Base-by-base conservation (phyloP, 2,888 invertebrate genomes). In the Thecocarcelia acutangulata region DNA sequence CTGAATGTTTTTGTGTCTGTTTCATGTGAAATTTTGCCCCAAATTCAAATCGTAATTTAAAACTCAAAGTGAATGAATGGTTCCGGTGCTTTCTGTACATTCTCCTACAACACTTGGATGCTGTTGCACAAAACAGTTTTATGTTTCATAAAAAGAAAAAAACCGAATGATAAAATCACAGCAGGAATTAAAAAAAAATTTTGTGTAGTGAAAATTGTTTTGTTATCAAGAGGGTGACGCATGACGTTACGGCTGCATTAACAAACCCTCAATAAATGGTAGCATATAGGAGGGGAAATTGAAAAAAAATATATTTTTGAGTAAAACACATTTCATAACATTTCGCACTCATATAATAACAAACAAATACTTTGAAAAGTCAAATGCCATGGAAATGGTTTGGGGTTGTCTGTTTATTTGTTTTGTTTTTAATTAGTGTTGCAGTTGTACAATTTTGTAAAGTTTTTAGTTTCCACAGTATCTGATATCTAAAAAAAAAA, bases 1-100 rank as follows among this genome's bases (percentile, higher is more conserved):
- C 9, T 58, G 48, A 8, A 19, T 40, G 11, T 24, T 13, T 66
- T 52, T 52, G 40, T 48, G n/a, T 68, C 46, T 46, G 52, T 63
- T 48, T 50, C 33, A 64, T 58, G 40, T 48, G 12, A 21, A 46
- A 17, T 44, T 72, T 61, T 61, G 59, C 6, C 19, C 48, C 50
- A 50, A 61, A 50, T 61, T 50, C 21, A 40, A 48, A 50, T 68
- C 68, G 54, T 58, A 42, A 66, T 58, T 59, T 40, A 58, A 69
- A 44, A 77, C 40, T 28, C 68, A 44, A 42, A 61, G 75, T 77
- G 69, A 61, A 46, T 33, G 68, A 54, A 63, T 61, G 44, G 54
- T 58, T 59, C 44, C 54, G 59, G 58, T 59, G 15, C 17, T 66
- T 75, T 64, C 28, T 46, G 19, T 58, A 40, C 66, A 56, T 48